Conservation (phyloP, 2,888 invertebrate genomes). For the Drosophila testacea region DNA sequence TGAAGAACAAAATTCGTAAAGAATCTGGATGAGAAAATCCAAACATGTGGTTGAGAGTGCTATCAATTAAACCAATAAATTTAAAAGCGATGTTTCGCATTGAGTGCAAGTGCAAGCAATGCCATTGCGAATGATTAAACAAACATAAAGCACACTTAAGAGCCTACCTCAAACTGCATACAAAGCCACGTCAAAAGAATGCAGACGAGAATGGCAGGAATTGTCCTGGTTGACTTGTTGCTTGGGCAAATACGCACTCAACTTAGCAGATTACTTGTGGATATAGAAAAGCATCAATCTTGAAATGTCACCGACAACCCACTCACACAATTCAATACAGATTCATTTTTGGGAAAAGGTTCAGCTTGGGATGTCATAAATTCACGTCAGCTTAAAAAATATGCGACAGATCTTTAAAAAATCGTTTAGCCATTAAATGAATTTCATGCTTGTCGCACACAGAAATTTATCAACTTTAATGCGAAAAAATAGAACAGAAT, state of each 20-base stretch:
- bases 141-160: conserved; percentile 65
- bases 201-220: background rate
- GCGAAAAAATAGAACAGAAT: background rate
- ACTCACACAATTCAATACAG: conserved; percentile 10
- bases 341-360: conserved; percentile 1
- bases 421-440: conserved; percentile 63
- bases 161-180: conserved; percentile 56
- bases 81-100: conserved; percentile 39
- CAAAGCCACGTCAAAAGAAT: conserved; percentile 7
- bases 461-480: conserved; percentile 10
- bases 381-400: conserved; percentile 72
- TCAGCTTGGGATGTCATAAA: conserved; percentile 60
- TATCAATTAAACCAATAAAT: conserved; percentile 55
- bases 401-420: conserved; percentile 73
- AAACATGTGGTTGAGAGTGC: conserved; percentile 6
- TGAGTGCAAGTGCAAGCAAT: conserved; percentile 52
- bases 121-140: conserved; percentile 69
- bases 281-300: conserved; percentile 77
- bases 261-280: conserved; percentile 75
- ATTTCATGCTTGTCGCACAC: conserved; percentile 57
- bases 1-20: conserved; percentile 33
- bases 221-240: conserved; percentile 49
- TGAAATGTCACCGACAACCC: conserved; percentile 70
- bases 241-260: conserved; percentile 62
- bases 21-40: conserved; percentile 27